A percentile compares a stretch with the other conserved stretches of the same genome.
phyloP scores from a whole-genome alignment of 2,113 vertebrate genomes.

The Misgurnus mizolepis region DNA sequence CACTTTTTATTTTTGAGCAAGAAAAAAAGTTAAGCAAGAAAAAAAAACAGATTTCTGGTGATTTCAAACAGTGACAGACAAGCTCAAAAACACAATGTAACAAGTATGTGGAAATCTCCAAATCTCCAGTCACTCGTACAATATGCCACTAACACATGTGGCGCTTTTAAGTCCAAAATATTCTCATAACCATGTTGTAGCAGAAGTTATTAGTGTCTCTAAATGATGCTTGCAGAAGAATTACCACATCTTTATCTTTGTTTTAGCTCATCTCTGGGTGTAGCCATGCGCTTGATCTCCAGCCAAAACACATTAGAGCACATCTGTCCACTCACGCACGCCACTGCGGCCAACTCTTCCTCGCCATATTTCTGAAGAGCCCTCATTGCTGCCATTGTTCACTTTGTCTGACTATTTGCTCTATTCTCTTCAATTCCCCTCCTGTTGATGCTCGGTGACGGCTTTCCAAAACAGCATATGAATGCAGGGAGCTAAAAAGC shows the following conservation, averaged over 20 bases:
- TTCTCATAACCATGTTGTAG: constrained; percentile 46
- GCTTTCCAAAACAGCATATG: constrained; percentile 34
- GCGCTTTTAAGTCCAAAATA: constrained; percentile 39
- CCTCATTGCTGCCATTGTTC: constrained; percentile 59
- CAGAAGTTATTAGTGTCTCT: constrained; percentile 52
- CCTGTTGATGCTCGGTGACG: constrained; percentile 46
- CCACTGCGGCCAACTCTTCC: constrained; percentile 55
- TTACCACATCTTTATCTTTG: constrained; percentile 57
- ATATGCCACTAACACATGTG: constrained; percentile 39
- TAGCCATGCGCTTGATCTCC: constrained; percentile 54
- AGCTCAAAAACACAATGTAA: not conserved
- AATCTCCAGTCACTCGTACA: constrained; percentile 28
- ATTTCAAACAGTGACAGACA: constrained; percentile 10
- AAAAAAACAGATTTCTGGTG: constrained; percentile 23
- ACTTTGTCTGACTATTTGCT: constrained; percentile 53
- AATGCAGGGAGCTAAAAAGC: constrained; percentile 40
- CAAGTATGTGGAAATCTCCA: not conserved
- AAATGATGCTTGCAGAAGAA: constrained; percentile 58
- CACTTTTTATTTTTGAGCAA: not conserved
- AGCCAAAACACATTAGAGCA: constrained; percentile 63
- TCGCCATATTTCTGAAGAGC: constrained; percentile 59
- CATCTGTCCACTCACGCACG: constrained; percentile 59
- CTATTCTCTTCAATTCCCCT: constrained; percentile 44
- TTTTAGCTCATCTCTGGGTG: constrained; percentile 58
- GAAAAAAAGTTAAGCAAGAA: constrained; percentile 20